Base-by-base conservation (phyloP, 2,797 vertebrate genomes). In the Channa striata region DNA sequence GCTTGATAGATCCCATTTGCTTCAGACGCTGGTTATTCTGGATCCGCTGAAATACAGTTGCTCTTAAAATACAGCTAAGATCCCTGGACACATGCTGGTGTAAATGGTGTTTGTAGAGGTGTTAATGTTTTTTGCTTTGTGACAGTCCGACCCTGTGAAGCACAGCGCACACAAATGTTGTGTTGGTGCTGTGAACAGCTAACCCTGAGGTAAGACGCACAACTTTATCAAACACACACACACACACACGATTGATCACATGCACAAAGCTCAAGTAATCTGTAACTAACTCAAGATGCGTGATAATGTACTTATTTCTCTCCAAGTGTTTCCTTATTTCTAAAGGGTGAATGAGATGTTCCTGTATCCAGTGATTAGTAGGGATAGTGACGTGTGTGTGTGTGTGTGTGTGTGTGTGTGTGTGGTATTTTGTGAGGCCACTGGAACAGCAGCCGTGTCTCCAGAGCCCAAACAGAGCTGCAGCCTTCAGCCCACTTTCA, bases 101-200 rank as follows among this genome's bases (percentile, higher is more conserved):
- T 66, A 71, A 81, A 84, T 81, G 20, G 16, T 44, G 53, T 1
- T 54, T 65, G 54, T 69, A 53, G 8, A 70, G 68, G 70, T 82
- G 74, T 54, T 64, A 78, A 84, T 87, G 64, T 30, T 6, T 30
- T 30, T 30, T 30, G 4, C 25, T 30, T 30, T 51, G 54, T 51
- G 36, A 69, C 46, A n/a, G 23, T 36, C 53, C 44, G 44, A 33
- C 61, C 42, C 42, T 19, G 52, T 11, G 53, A 13, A n/a, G 47
- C 51, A 42, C 40, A 40, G 8, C 13, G 19, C 37, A 13, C 17
- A 1, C 9, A 30, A 9, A 47, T 61, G 33, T 23, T 39, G 16
- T 13, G 71, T 37, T 23, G 23, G 16, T 47, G 6, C 40, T 36
- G 36, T 36, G 8, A 14, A 4, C 16, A 57, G 61, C 11, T 37